These are phyloP conservation scores for Amitus sp. DNA, from an alignment of 2,888 invertebrate species.

Conservation along the genomic window DNA sequence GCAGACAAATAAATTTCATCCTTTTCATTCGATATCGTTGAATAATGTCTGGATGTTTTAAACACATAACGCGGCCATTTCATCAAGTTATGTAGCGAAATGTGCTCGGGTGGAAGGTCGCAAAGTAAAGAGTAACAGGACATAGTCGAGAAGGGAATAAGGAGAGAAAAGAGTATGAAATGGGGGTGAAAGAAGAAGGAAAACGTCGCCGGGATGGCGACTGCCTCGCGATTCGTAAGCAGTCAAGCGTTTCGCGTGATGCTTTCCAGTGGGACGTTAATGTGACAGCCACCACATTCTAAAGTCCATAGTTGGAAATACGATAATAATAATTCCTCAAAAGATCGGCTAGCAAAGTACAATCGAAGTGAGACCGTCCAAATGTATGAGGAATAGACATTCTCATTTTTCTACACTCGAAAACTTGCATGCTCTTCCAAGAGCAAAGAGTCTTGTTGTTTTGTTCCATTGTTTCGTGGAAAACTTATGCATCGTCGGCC, in stretches of 20 bases:
- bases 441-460: too few species aligned
- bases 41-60: constrained; percentile 27
- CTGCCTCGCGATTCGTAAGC: constrained; percentile 43
- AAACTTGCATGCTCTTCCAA: too few species aligned
- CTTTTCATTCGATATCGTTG: constrained; percentile 29
- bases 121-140: constrained; percentile 23
- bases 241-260: constrained; percentile 53
- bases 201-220: constrained; percentile 42
- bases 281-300: constrained; percentile 61
- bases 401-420: too few species aligned
- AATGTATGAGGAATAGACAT: too few species aligned
- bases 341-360: constrained; percentile 39
- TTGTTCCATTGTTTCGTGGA: not conserved
- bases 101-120: constrained; percentile 44
- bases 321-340: constrained; percentile 53
- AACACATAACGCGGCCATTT: constrained; percentile 28
- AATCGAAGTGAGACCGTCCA: constrained; percentile 25
- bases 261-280: constrained; percentile 52
- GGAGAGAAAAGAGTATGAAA: constrained; percentile 18
- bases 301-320: constrained; percentile 45
- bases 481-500: not conserved
- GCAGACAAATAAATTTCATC: constrained; percentile 18
- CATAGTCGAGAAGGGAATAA: constrained; percentile 23
- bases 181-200: constrained; percentile 25
- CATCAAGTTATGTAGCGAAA: constrained; percentile 28